Evolutionary conservation across 2,888 invertebrate species (phyloP).

Genomic region (Corythucha ciliata): DNA sequence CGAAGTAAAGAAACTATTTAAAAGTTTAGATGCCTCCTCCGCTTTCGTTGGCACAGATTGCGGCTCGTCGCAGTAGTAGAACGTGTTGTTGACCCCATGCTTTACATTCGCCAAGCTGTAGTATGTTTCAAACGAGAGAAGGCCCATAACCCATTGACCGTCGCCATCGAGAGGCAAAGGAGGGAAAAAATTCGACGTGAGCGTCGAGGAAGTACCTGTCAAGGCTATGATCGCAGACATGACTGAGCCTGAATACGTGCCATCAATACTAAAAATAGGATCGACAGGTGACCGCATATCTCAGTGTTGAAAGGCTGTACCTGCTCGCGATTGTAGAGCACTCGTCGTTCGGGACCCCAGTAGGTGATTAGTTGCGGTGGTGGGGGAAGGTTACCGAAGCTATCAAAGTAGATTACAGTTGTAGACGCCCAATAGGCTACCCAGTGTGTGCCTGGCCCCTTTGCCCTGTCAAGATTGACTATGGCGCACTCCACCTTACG

Average conservation of each 20-base stretch:
- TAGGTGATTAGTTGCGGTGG: conserved; percentile 10
- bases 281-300: conserved; percentile 16
- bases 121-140: conserved; percentile 14
- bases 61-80: too few relatives aligned
- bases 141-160: conserved; percentile 11
- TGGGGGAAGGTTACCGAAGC: conserved; percentile 6
- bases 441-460: conserved; percentile 34
- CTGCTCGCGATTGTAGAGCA: neutral
- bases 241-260: too few relatives aligned
- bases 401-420: conserved; percentile 6
- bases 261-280: conserved; percentile 7
- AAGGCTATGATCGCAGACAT: conserved; percentile 3
- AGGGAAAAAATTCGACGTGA: conserved; percentile 5
- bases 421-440: conserved; percentile 26
- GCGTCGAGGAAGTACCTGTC: neutral
- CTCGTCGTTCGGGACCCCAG: too few relatives aligned
- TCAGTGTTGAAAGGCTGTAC: neutral
- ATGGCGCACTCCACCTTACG: conserved; percentile 27
- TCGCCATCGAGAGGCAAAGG: conserved; percentile 1
- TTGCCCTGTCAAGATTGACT: conserved; percentile 32
- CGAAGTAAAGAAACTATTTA: too few relatives aligned
- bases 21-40: too few relatives aligned
- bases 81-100: too few relatives aligned
- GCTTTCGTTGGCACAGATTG: too few relatives aligned
- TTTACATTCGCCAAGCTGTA: conserved; percentile 4